phyloP scores from a whole-genome alignment of 2,888 invertebrate species.

The Chrysomela aeneicollis region DNA sequence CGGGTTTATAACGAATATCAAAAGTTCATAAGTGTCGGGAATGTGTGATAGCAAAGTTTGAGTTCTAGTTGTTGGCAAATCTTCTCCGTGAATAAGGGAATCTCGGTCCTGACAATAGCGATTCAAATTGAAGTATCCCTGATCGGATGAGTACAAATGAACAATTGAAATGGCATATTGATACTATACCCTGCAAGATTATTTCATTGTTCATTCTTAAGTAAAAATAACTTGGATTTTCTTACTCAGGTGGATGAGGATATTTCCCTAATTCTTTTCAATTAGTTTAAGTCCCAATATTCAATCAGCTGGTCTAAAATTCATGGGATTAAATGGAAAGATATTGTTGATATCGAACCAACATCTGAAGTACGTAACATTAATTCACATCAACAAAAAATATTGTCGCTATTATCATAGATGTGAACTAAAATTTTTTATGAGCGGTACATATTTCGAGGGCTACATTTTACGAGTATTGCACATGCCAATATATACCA shows the following conservation, averaged over 20 bases:
- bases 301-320: too few relatives aligned
- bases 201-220: too few relatives aligned
- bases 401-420: too few relatives aligned
- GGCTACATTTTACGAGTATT: not conserved
- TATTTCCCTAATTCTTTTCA: too few relatives aligned
- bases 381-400: too few relatives aligned
- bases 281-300: too few relatives aligned
- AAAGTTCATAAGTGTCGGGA: conserved; percentile 31
- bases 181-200: not conserved
- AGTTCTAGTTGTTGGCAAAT: conserved; percentile 27
- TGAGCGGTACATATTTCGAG: not conserved
- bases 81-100: conserved; percentile 9
- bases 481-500: not conserved
- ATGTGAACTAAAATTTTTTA: not conserved
- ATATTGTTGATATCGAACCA: too few relatives aligned
- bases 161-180: too few relatives aligned
- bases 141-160: conserved; percentile 17
- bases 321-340: too few relatives aligned
- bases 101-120: conserved; percentile 1
- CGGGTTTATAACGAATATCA: conserved; percentile 30
- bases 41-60: conserved; percentile 30
- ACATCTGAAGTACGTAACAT: too few relatives aligned
- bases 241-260: too few relatives aligned
- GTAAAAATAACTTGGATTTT: conserved; percentile 10
- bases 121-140: conserved; percentile 14